Base-by-base conservation (phyloP, 2,113 vertebrate species). In the Zosterops hypoxanthus region DNA sequence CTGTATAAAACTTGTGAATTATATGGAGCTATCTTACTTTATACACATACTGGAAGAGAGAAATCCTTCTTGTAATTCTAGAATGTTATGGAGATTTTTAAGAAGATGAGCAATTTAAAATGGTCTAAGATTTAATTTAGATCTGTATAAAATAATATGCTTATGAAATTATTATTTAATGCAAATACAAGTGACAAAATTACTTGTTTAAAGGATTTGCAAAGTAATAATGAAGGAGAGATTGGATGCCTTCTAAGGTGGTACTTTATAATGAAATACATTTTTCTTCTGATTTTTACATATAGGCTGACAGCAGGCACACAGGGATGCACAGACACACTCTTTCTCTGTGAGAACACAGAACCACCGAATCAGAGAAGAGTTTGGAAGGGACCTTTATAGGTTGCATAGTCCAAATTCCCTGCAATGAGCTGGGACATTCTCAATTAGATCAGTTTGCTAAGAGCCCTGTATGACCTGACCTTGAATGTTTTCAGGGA, bases 41-140 rank as follows among this genome's bases (percentile, higher is more conserved):
- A 47, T 77, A 41, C 31, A 66, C 19, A 28, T 50, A 33, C n/a
- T 49, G 52, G 12, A 83, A 73, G 34, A 89, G n/a, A 44, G 42
- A 61, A 41, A 72, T n/a, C 19, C 70, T 26, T 73, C 42, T 44
- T 71, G 26, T 87, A 88, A 31, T 90, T 92, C 61, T 80, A 42
- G 55, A 80, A 82, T 70, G 75, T 73, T 82, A 84, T 0, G 42
- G 70, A 88, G 90, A 92, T 94, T 79, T 92, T 94, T 52, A 91
- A 84, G 71, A 36, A 91, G 81, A 89, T 92, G 78, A 87, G 41
- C 61, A 79, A 85, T 94, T 96, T 87, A 12, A 94, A 94, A 55
- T 65, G 26, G 39, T 79, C 46, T 63, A 34, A 94, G 89, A 92
- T 96, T 97, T 97, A 97, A 97, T 97, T 97, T 97, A 98, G 95